Conservation (phyloP, 2,113 vertebrate genomes). For the Benitochromis conjunctus region DNA sequence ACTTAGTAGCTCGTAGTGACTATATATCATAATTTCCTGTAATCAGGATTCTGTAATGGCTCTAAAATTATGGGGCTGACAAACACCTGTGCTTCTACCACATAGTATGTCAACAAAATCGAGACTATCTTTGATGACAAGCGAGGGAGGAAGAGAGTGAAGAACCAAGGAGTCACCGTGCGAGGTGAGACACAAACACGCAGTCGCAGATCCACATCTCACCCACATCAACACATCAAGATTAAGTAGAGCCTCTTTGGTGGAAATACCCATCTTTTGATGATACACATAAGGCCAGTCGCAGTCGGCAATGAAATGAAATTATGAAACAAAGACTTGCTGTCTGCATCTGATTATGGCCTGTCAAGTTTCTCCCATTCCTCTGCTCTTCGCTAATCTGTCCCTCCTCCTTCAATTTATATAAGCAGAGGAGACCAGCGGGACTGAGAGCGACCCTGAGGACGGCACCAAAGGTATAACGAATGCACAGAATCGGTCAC, state of each 20-base stretch:
- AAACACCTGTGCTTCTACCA: constrained; percentile 12
- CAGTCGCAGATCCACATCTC: constrained; percentile 16
- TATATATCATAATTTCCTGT: background rate
- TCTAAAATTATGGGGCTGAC: constrained; percentile 21
- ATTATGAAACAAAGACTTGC: constrained; percentile 48
- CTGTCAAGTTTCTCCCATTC: constrained; percentile 11
- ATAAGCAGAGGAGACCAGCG: constrained; percentile 88
- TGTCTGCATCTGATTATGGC: constrained; percentile 53
- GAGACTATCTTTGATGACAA: constrained; percentile 93
- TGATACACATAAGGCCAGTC: constrained; percentile 18
- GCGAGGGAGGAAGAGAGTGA: constrained; percentile 87
- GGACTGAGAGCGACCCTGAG: constrained; percentile 91
- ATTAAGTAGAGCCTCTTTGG: constrained; percentile 12
- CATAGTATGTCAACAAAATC: constrained; percentile 87
- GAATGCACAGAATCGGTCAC: background rate
- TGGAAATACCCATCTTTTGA: constrained; percentile 54
- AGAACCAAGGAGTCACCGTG: constrained; percentile 71
- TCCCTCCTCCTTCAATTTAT: constrained; percentile 24
- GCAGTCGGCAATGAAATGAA: background rate
- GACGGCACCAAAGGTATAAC: constrained; percentile 85
- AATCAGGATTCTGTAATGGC: constrained; percentile 31
- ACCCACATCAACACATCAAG: constrained; percentile 20
- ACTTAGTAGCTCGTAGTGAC: constrained; percentile 9
- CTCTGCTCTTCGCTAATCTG: constrained; percentile 3
- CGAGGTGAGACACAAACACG: constrained; percentile 75